A percentile compares a stretch with the other conserved stretches of the same genome.
These are phyloP conservation scores for Tricholauxania praeusta DNA, from an alignment of 2,888 invertebrate species.

Conservation along the genomic window DNA sequence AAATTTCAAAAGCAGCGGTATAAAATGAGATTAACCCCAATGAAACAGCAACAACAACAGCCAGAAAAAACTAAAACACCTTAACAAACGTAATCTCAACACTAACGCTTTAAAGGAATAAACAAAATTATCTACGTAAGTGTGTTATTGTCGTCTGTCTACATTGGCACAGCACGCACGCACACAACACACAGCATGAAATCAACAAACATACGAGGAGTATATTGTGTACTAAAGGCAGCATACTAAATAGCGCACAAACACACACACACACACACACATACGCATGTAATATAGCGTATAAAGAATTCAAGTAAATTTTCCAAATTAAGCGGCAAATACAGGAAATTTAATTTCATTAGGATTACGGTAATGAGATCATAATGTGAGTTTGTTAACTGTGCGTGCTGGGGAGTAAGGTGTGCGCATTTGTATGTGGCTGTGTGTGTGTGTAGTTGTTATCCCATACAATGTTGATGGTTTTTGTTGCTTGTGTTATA, in stretches of 20 bases:
- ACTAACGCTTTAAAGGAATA: no score
- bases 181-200: no score
- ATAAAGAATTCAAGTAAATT: slow-evolving; percentile 10
- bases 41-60: no score
- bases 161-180: no score
- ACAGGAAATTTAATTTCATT: slow-evolving; percentile 47
- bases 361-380: slow-evolving; percentile 47
- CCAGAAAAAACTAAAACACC: no score
- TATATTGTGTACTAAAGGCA: no score
- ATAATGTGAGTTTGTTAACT: slow-evolving; percentile 40
- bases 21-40: no score
- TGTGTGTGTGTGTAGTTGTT: slow-evolving; percentile 1
- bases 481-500: not conserved
- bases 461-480: not conserved
- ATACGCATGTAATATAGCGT: slow-evolving; percentile 10
- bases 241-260: not conserved
- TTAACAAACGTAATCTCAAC: no score
- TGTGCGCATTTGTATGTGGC: not conserved
- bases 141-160: no score
- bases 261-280: not conserved
- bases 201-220: no score
- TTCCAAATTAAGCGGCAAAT: slow-evolving; percentile 6
- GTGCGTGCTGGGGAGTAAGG: not conserved
- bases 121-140: no score
- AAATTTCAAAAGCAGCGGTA: no score